These are phyloP conservation scores for Sarcophaga rosellei DNA, from an alignment of 2,888 invertebrate genomes.

Conservation along the genomic window DNA sequence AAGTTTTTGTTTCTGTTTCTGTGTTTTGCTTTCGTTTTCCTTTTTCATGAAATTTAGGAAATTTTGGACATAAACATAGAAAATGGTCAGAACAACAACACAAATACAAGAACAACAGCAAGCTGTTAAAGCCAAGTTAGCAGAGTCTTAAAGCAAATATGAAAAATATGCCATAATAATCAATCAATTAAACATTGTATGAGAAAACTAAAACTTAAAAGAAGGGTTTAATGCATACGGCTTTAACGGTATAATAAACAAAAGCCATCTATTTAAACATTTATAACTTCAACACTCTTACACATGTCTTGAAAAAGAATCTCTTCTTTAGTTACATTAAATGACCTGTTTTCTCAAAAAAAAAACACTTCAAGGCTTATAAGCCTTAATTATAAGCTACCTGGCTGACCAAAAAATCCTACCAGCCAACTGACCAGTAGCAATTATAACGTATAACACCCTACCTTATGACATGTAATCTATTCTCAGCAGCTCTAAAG, in stretches of 20 bases:
- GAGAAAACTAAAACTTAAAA: too few species aligned
- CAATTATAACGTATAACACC: slow-evolving; percentile 75
- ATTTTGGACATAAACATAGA: slow-evolving; percentile 17
- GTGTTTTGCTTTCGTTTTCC: background rate
- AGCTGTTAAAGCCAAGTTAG: background rate
- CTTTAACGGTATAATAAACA: background rate
- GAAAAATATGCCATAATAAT: slow-evolving; percentile 22
- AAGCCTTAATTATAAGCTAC: slow-evolving; percentile 74
- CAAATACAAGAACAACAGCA: background rate
- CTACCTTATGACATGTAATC: slow-evolving; percentile 61
- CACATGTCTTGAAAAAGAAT: background rate
- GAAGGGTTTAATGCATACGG: background rate
- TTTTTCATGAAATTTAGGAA: background rate
- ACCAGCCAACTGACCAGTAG: slow-evolving; percentile 71
- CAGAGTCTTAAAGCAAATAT: slow-evolving; percentile 11
- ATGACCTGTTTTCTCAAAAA: slow-evolving; percentile 10
- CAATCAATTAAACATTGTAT: slow-evolving; percentile 50
- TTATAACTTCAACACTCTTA: slow-evolving; percentile 36
- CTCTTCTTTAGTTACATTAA: background rate
- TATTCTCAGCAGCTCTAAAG: slow-evolving; percentile 17
- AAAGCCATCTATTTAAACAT: background rate
- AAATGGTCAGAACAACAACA: slow-evolving; percentile 14
- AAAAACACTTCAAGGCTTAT: background rate
- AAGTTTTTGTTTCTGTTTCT: slow-evolving; percentile 7
- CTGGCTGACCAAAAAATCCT: slow-evolving; percentile 39